Percentiles rank a stretch among this genome's conserved stretches.
Evolutionary conservation across 2,797 vertebrate genomes (phyloP).

Genomic region (Diglossa cyanea): DNA sequence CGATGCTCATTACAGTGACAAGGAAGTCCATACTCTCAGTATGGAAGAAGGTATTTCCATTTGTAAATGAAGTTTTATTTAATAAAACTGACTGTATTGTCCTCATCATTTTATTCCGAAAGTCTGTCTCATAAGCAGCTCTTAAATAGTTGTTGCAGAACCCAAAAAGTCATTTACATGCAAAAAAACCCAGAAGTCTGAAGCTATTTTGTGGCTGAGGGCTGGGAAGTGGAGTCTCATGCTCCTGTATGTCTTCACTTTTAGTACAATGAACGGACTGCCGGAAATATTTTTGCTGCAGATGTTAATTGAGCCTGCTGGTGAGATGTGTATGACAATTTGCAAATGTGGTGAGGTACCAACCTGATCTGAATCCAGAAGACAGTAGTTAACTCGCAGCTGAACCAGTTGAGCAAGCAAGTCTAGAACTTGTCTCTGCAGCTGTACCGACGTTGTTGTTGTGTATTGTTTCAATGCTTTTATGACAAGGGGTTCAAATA

Average conservation of each 20-base stretch:
- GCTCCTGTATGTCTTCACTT: neutral
- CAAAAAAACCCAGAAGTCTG: neutral
- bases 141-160: neutral
- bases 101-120: neutral
- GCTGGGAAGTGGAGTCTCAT: accelerated
- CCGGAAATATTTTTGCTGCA: neutral
- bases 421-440: conserved; percentile 95
- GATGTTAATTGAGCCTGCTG: neutral
- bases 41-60: neutral
- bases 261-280: neutral
- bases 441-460: conserved; percentile 91
- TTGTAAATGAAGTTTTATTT: neutral
- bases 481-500: conserved; percentile 97
- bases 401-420: conserved; percentile 95
- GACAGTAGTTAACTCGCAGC: conserved; percentile 95
- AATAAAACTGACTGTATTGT: neutral
- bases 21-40: neutral
- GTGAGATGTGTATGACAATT: neutral
- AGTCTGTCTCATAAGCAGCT: neutral
- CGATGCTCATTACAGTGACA: neutral
- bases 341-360: neutral
- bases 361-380: conserved; percentile 98
- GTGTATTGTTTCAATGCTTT: conserved; percentile 98
- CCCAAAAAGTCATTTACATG: neutral
- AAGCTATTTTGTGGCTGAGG: neutral